Base-by-base conservation (phyloP, 2,888 invertebrate genomes). In the Sicus ferrugineus region DNA sequence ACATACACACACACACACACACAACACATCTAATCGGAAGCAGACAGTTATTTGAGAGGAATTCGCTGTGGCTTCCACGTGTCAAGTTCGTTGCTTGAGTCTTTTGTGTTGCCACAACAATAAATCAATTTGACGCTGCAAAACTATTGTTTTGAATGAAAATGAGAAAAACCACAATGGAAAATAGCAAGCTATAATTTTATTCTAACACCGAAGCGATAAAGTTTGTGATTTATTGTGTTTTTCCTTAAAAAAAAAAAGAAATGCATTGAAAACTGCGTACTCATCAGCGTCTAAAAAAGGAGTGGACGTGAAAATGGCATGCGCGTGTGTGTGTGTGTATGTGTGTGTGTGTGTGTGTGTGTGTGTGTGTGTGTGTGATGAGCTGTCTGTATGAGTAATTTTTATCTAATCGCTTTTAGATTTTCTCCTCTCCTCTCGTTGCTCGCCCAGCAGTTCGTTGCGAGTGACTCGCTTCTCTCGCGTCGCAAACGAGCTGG, bases 51-150 rank as follows among this genome's bases (percentile, higher is more conserved):
- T 38, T 9, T n/a, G 42, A 42, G 5, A 42, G 11, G 42, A 42
- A 1, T 42, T 42, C n/a, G 14, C 34, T 34, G 19, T 23, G 3
- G n/a, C n/a, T n/a, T 28, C 1, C 0, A 50, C 16, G 5, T 52
- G 46, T 65, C 65, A 65, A 65, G 65, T 65, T 65, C 65, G 65
- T 65, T 54, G 65, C 65, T 52, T 34, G 52, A 65, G 65, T 65
- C 54, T 52, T 65, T 65, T 26, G 65, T 64, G 16, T 48, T 14
- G 9, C 28, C 6, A 66, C 42, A 42, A 56, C 2, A 26, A 23
- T 16, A 9, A 48, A n/a, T 31, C 14, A 14, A 26, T 38, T 23
- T 48, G n/a, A 7, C 42, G 16, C 23, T 6, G n/a, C n/a, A 28
- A 4, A 26, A 31, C 34, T 9, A 64, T 31, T 50, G 5, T 48